A percentile compares a stretch with the other conserved stretches of the same genome.
phyloP scores from a whole-genome alignment of 2,888 invertebrate genomes.

The Diadegma fenestrale region DNA sequence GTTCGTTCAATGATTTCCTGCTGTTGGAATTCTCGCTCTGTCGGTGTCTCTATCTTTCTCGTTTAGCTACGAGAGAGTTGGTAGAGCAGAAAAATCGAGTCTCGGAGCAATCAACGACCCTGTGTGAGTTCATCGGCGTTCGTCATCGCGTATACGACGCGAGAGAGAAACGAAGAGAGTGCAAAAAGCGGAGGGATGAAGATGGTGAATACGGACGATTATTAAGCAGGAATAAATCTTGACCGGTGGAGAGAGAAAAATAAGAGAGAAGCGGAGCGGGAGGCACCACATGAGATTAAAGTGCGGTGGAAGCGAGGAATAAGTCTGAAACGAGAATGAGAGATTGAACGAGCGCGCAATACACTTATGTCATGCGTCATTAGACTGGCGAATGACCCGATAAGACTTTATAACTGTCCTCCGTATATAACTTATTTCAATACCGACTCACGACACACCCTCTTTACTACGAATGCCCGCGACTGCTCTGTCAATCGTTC shows the following conservation, averaged over 20 bases:
- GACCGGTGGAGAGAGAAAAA: conserved; percentile 12
- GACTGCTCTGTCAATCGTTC: conserved; percentile 31
- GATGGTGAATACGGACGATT: conserved; percentile 36
- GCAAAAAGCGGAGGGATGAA: conserved; percentile 9
- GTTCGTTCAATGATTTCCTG: conserved; percentile 62
- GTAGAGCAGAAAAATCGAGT: conserved; percentile 48
- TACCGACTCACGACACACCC: conserved; percentile 61
- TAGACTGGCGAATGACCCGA: conserved; percentile 65
- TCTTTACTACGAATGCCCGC: conserved; percentile 58
- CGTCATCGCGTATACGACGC: conserved; percentile 64
- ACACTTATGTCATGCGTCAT: conserved; percentile 68
- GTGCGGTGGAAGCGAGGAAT: conserved; percentile 33
- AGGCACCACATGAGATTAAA: conserved; percentile 42
- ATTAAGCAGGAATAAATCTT: conserved; percentile 50
- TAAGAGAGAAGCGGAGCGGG: conserved; percentile 7
- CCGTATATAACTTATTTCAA: conserved; percentile 52
- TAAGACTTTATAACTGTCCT: conserved; percentile 50
- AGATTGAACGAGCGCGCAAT: conserved; percentile 55
- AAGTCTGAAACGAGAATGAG: conserved; percentile 49
- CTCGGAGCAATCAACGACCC: conserved; percentile 69
- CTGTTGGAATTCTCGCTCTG: conserved; percentile 8
- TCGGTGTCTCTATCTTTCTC: not conserved
- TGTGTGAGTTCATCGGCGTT: conserved; percentile 73
- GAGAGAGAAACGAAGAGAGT: conserved; percentile 64
- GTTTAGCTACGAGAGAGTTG: not conserved